phyloP scores from a whole-genome alignment of 1,140 invertebrate genomes.

The Solenopsis invicta region DNA sequence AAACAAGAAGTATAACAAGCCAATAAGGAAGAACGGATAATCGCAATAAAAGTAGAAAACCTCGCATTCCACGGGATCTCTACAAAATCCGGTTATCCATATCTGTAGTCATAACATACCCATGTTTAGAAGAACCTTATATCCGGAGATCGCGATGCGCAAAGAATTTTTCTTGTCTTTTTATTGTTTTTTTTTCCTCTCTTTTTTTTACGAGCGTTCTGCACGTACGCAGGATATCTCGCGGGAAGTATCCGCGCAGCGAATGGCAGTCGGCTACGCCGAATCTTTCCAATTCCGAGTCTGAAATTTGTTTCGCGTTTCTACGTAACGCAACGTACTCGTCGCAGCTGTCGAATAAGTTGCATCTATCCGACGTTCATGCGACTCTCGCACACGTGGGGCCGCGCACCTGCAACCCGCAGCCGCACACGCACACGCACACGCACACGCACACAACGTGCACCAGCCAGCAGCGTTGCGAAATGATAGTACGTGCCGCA shows the following conservation, averaged over 20 bases:
- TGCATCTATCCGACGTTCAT: conserved; percentile 44
- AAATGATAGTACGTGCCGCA: conserved; percentile 45
- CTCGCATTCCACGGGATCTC: background rate
- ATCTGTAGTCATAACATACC: background rate
- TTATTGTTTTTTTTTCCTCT: background rate
- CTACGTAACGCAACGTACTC: conserved; percentile 37
- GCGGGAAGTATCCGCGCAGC: background rate
- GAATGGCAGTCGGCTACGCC: conserved; percentile 18
- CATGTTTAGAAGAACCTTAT: conserved; percentile 34
- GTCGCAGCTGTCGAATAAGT: conserved; percentile 60
- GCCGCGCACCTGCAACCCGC: conserved; percentile 23
- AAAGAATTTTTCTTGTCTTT: background rate
- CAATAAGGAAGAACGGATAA: background rate
- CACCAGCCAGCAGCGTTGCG: background rate
- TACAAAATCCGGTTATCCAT: background rate
- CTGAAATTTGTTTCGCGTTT: conserved; percentile 47
- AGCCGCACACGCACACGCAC: background rate
- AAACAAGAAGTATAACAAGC: background rate
- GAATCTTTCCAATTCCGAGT: conserved; percentile 56
- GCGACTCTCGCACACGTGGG: background rate
- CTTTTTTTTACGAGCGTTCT: background rate
- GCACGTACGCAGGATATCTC: conserved; percentile 9
- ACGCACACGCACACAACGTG: background rate
- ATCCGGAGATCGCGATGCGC: conserved; percentile 27
- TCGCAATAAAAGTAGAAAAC: background rate